These are phyloP conservation scores for Euspilapteryx auroguttella DNA, from an alignment of 2,888 invertebrate species.

Conservation along the genomic window DNA sequence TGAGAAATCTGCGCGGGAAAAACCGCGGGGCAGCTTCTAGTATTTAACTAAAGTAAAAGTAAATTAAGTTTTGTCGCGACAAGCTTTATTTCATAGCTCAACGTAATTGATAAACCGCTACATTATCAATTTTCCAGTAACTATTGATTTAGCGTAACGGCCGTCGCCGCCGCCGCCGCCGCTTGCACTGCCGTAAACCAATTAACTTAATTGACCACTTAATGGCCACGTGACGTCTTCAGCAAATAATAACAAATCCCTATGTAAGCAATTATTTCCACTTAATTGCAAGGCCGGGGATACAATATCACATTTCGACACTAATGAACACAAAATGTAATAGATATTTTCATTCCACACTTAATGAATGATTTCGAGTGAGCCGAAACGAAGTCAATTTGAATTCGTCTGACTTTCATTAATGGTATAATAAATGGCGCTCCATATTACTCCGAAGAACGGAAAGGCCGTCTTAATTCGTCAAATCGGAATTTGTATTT, in stretches of 20 bases:
- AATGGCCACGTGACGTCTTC: constrained; percentile 26
- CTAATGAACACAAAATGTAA: constrained; percentile 53
- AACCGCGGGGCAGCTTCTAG: too few species aligned
- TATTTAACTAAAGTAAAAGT: too few species aligned
- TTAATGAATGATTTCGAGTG: constrained; percentile 10
- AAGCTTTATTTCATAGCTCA: too few species aligned
- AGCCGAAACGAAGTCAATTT: constrained; percentile 12
- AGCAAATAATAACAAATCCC: constrained; percentile 16
- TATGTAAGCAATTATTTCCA: constrained; percentile 46
- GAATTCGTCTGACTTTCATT: constrained; percentile 12
- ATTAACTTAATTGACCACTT: constrained; percentile 44
- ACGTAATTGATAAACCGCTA: background rate
- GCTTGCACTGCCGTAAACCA: constrained; percentile 27
- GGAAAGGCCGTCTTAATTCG: constrained; percentile 2
- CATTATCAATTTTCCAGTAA: constrained; percentile 7
- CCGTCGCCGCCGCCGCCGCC: too few species aligned
- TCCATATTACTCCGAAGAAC: background rate
- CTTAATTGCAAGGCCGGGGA: constrained; percentile 39
- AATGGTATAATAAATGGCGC: constrained; percentile 5
- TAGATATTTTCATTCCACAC: constrained; percentile 36
- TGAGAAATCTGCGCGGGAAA: too few species aligned
- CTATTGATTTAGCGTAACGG: background rate
- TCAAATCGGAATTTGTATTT: constrained; percentile 5
- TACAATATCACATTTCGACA: constrained; percentile 29
- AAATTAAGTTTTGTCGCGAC: too few species aligned